phyloP scores from a whole-genome alignment of 2,888 invertebrate species.

The Nomada flava region DNA sequence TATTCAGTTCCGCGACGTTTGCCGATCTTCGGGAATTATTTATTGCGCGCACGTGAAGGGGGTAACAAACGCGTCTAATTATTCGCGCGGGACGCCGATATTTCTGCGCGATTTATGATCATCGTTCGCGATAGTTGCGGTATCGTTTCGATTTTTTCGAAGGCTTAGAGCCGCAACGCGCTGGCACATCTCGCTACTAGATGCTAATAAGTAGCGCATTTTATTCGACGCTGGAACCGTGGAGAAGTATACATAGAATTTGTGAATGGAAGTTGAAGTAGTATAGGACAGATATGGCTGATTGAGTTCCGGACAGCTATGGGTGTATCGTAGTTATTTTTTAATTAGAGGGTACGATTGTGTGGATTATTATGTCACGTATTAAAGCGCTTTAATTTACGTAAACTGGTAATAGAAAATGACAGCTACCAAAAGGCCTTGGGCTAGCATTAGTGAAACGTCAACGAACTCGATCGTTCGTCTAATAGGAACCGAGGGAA shows the following conservation, averaged over 20 bases:
- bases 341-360: no score
- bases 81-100: slow-evolving; percentile 36
- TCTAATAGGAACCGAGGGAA: slow-evolving; percentile 35
- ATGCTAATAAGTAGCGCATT: no score
- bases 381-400: neutral
- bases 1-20: slow-evolving; percentile 45
- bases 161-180: no score
- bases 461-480: slow-evolving; percentile 44
- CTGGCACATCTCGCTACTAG: no score
- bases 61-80: slow-evolving; percentile 41
- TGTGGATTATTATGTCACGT: no score
- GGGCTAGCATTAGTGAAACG: slow-evolving; percentile 18
- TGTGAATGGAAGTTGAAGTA: no score
- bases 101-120: slow-evolving; percentile 40
- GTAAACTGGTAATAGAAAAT: neutral
- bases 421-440: neutral
- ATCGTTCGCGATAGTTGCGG: neutral
- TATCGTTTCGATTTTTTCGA: neutral
- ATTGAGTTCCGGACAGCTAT: no score
- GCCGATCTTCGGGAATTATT: slow-evolving; percentile 49
- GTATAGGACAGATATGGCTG: no score
- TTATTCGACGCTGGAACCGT: no score
- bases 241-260: no score
- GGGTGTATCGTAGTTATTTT: no score
- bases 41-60: slow-evolving; percentile 44